Conservation (phyloP, 2,113 vertebrate genomes). For the Epinephelus fuscoguttatus region DNA sequence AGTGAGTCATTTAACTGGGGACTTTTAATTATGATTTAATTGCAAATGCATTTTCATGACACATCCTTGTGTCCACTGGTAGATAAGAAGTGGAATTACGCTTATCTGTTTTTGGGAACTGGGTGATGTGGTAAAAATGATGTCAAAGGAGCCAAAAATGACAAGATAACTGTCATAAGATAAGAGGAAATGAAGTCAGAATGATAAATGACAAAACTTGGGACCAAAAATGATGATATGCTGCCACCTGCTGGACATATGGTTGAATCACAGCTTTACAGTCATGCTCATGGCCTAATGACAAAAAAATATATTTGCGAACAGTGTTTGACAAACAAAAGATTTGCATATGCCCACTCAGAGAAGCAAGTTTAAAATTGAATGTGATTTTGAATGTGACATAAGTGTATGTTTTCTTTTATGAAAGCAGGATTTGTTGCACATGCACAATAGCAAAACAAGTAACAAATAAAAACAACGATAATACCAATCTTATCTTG, state of each 20-base stretch:
- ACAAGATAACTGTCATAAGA: not conserved
- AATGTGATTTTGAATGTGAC: not conserved
- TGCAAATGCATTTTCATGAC: not conserved
- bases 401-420: not conserved
- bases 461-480: not conserved
- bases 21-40: not conserved
- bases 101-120: not conserved
- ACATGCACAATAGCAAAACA: not conserved
- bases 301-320: not conserved
- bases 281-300: too few relatives aligned
- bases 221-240: not conserved
- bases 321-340: not conserved
- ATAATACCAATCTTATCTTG: not conserved
- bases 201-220: not conserved
- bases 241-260: slow-evolving; percentile 63
- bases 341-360: not conserved
- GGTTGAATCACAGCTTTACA: slow-evolving; percentile 2
- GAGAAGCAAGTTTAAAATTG: not conserved
- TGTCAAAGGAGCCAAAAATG: not conserved
- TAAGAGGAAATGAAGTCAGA: not conserved
- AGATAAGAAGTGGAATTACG: not conserved
- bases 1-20: not conserved
- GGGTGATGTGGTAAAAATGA: not conserved
- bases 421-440: not conserved
- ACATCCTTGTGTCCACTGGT: not conserved